Evolutionary conservation across 2,113 vertebrate genomes (phyloP), one percentile per base, ranked within the genome.

Genomic region (Zapus hudsonius): DNA sequence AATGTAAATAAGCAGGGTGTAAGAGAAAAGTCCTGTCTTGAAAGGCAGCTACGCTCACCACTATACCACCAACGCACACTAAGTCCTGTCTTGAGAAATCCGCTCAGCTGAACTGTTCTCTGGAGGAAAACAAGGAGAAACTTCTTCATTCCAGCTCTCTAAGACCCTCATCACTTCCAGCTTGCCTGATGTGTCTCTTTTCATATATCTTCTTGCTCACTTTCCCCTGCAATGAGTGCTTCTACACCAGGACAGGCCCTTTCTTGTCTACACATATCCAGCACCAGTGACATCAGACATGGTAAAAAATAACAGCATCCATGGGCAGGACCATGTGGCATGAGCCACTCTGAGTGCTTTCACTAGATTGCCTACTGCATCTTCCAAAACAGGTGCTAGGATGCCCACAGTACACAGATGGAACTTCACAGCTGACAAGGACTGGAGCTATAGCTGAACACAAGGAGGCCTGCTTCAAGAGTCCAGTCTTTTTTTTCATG

Each of bases 131-230:
- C 0, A 7, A 22, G 19, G 19, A 67, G 25, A 5, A 2, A 44
- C 27, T 31, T 29, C 0, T 66, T 59, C 29, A n/a, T 20, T 52
- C 67, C 20, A 29, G 9, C 15, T 73, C 17, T 38, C 64, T 23
- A n/a, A 64, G 57, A 47, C 7, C 57, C 7, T 25, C 42, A 7
- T 10, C 0, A 2, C 19, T 15, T 59, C 22, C 2, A 3, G 5
- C 4, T 2, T 59, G 1, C 10, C 38, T 87, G 29, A 17, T 36
- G 25, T 75, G 59, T 76, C 40, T 1, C 52, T 40, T 64, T 64
- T 19, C 0, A 3, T 2, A 13, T 15, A 7, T 16, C 5, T 29
- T 3, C 16, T 44, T 2, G 36, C 67, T 40, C 40, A 4, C 27
- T 52, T 70, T 73, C 55, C 5, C 29, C 0, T 16, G 16, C 3